Conservation (phyloP, 2,797 vertebrate genomes). For the Lutjanus campechanus region DNA sequence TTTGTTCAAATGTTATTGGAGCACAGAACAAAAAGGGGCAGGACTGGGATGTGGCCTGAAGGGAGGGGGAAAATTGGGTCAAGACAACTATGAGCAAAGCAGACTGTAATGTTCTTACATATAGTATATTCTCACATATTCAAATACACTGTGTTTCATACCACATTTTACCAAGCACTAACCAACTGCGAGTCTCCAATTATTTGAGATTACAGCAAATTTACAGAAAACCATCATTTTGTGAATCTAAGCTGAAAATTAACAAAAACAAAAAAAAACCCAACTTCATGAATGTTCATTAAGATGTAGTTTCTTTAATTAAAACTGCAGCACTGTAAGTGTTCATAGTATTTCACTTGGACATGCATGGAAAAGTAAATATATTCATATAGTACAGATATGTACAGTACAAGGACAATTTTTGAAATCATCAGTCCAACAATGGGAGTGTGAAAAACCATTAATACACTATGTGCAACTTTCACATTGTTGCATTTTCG, state of each 20-base stretch:
- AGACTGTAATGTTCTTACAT: not conserved
- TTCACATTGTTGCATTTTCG: slow-evolving; percentile 69
- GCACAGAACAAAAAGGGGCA: too few relatives aligned
- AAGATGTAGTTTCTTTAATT: slow-evolving; percentile 87
- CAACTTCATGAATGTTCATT: slow-evolving; percentile 43
- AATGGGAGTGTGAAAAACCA: slow-evolving; percentile 83
- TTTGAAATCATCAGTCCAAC: slow-evolving; percentile 82
- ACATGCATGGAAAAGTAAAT: slow-evolving; percentile 92
- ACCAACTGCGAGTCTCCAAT: not conserved
- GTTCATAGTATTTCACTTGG: slow-evolving; percentile 88
- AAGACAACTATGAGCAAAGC: not conserved
- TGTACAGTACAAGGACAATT: slow-evolving; percentile 86
- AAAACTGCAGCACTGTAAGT: slow-evolving; percentile 88
- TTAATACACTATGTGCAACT: slow-evolving; percentile 68
- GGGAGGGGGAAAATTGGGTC: not conserved
- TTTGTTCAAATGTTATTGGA: too few relatives aligned
- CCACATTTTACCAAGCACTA: not conserved
- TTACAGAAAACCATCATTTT: slow-evolving; percentile 16
- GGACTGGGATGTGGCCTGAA: not conserved
- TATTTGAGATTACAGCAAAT: slow-evolving; percentile 5
- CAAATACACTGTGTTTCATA: not conserved
- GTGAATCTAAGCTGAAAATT: not conserved
- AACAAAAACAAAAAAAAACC: slow-evolving; percentile 14
- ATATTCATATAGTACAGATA: slow-evolving; percentile 90
- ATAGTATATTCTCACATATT: not conserved